Evolutionary conservation across 2,888 invertebrate species (phyloP), one percentile per base, ranked within the genome.

Genomic region (Merodon equestris): DNA sequence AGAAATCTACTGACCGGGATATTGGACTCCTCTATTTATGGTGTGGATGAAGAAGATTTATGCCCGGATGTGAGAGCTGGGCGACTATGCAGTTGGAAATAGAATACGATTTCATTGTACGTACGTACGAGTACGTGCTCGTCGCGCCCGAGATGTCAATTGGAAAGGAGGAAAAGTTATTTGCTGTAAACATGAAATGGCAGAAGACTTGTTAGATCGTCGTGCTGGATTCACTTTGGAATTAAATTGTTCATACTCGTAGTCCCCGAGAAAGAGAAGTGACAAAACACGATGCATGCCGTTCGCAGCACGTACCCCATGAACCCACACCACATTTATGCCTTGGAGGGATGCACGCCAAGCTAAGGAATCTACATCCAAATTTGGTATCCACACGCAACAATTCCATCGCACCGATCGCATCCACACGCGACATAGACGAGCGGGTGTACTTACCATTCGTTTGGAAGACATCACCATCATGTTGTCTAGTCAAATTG

Each of bases 401-500:
- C 68, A 73, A 67, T 73, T 73, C 73, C 77, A 77, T 73, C 73
- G 73, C 34, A 17, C 34, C 60, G 36, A 27, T 14, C n/a, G n/a
- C 48, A 50, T 14, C 1, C 27, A 7, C 12, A 9, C 45, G 15
- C 15, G 9, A 13, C 9, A 3, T 40, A 3, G 10, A 3, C 12
- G 17, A 9, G 34, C 17, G 60, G 7, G 27, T 27, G 27, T 7
- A 85, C 86, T 87, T 84, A 89, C 89, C 89, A 82, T 83, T 86
- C 47, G 88, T 86, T 73, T 84, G 85, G 83, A 89, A 89, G 56
- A 88, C 83, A 84, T 89, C 89, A 67, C 89, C 89, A 81, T 88
- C 88, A 85, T 89, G 87, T 83, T 88, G 88, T 83, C 89, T 85
- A 48, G 89, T 89, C 84, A 89, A 85, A 86, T 89, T 89, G 79